phyloP scores from a whole-genome alignment of 2,888 invertebrate species.

The Phasia obesa region DNA sequence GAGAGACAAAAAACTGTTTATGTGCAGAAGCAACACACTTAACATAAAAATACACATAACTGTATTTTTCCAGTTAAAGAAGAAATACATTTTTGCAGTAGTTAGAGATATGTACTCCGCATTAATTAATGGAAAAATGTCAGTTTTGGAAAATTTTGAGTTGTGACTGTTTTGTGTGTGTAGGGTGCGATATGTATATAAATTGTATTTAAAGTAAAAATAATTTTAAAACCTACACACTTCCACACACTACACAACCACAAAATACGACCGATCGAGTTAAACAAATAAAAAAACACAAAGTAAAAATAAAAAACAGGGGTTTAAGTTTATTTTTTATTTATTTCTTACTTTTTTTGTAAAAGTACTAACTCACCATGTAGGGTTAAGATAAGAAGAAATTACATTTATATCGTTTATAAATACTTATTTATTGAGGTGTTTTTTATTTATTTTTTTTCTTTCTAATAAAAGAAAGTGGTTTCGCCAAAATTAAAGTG shows the following conservation, averaged over 20 bases:
- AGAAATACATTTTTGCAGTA: too few relatives aligned
- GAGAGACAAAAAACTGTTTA: too few relatives aligned
- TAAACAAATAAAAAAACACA: slow-evolving; percentile 18
- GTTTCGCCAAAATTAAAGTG: slow-evolving; percentile 47
- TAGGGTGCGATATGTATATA: too few relatives aligned
- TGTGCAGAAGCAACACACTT: too few relatives aligned
- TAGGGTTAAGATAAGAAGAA: slow-evolving; percentile 55
- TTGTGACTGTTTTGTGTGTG: too few relatives aligned
- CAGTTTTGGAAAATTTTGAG: too few relatives aligned
- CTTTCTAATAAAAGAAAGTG: slow-evolving; percentile 47
- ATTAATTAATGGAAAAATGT: too few relatives aligned
- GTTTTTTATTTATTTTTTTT: too few relatives aligned
- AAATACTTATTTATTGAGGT: slow-evolving; percentile 26
- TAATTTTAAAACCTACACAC: slow-evolving; percentile 54
- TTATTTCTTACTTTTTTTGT: slow-evolving; percentile 30
- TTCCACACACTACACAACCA: slow-evolving; percentile 21
- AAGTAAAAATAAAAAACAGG: slow-evolving; percentile 3
- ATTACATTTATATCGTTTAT: too few relatives aligned
- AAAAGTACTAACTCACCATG: slow-evolving; percentile 43
- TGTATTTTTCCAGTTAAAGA: too few relatives aligned
- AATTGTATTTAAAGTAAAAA: slow-evolving; percentile 53
- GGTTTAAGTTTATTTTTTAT: not conserved
- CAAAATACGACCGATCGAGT: slow-evolving; percentile 21
- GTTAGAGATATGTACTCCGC: too few relatives aligned
- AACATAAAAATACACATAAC: too few relatives aligned